These are phyloP conservation scores for Pimephales promelas DNA, from an alignment of 2,113 vertebrate genomes.

Conservation along the genomic window DNA sequence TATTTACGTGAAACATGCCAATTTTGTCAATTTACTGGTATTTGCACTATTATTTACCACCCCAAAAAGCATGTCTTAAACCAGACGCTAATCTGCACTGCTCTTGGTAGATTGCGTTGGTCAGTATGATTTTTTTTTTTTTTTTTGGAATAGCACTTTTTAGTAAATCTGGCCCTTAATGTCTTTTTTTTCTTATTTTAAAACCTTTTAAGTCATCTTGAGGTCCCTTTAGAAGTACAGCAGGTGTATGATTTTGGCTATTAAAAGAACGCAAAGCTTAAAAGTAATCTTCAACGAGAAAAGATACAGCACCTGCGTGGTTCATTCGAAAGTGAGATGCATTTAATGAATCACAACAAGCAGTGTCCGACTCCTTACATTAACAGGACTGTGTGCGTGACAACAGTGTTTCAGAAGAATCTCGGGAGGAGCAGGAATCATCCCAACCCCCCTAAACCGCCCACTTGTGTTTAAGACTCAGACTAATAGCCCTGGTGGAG, in stretches of 20 bases:
- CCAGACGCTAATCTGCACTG: too few species aligned
- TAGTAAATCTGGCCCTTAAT: neutral
- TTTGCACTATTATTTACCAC: too few species aligned
- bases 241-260: neutral
- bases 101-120: too few species aligned
- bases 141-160: too few species aligned
- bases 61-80: too few species aligned
- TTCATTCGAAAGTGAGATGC: neutral
- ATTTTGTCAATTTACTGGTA: too few species aligned
- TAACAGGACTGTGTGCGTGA: neutral
- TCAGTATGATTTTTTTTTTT: too few species aligned
- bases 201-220: neutral
- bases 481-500: constrained; percentile 9
- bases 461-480: constrained; percentile 18
- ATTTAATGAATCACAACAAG: neutral
- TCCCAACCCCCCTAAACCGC: neutral
- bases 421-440: neutral
- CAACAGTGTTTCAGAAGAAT: neutral
- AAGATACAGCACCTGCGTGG: too few species aligned
- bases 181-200: neutral
- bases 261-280: neutral
- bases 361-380: neutral
- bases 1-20: too few species aligned
- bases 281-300: neutral
- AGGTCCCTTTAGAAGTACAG: neutral